Base-by-base conservation (phyloP, 2,113 vertebrate genomes). In the Lasiurus borealis region DNA sequence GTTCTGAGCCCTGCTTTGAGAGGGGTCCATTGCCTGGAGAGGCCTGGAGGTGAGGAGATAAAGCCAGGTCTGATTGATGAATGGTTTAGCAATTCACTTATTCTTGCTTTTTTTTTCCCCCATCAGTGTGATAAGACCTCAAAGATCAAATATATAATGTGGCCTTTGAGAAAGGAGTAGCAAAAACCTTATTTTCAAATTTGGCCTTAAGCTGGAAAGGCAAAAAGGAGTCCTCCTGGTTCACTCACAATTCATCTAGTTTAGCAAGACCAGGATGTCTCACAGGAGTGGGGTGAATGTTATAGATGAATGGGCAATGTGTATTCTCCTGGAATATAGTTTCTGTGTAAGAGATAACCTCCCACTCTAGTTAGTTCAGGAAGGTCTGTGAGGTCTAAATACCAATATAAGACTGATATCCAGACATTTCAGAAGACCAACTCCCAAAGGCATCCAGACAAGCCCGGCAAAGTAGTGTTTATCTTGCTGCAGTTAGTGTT, bases 131-230 rank as follows among this genome's bases (percentile, higher is more conserved):
- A n/a, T 84, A 88, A 76, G 34, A 48, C 8, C 44, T 57, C 31
- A 89, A 18, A 48, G 46, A 6, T 72, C 62, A 40, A 59, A 14
- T 23, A 52, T 23, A 3, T 50, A 91, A n/a, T 66, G 2, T 90
- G 40, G 48, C 40, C 40, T 88, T 73, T 62, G 23, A 78, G 14
- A 23, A 85, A 85, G 40, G 11, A 25, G 59, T 29, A 34, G 59
- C 31, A 11, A 69, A 85, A 59, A 81, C 3, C 69, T 88, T 88
- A 31, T 71, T 91, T 85, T 64, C 62, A 83, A 23, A 77, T 82
- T 57, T 64, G 64, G 71, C 27, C 36, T 87, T 66, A 96, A 23
- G 46, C 21, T 84, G 85, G n/a, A 71, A 91, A 91, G 15, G n/a
- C 62, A 85, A 91, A 85, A 93, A 46, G 13, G 10, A 93, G 29